Base-by-base conservation (phyloP, 2,888 invertebrate genomes). In the Lasioglossum vierecki region DNA sequence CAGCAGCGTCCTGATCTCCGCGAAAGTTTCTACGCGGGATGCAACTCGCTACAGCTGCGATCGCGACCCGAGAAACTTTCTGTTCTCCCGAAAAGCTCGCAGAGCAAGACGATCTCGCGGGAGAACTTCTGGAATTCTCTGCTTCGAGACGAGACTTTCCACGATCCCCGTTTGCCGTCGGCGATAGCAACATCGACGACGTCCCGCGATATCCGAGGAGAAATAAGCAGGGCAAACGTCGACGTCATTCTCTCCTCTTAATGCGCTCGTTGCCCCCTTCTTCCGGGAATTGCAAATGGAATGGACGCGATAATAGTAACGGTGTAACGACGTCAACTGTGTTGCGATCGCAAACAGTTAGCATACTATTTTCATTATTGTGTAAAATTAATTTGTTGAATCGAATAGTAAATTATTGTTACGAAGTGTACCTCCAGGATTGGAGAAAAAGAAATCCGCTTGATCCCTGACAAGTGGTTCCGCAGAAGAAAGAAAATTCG, bases 51-150 rank as follows among this genome's bases (percentile, higher is more conserved):
- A 75, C 68, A 68, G 41, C 68, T 41, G 70, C 75, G 26, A 57
- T 49, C 72, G 77, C 22, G 15, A 53, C 1, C n/a, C 22, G 39
- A 1, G 35, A 53, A 73, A 73, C 22, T 82, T 71, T 53, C 18
- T 4, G 15, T 9, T 22, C 9, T 3, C 22, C 49, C 72, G 49
- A 60, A 75, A 41, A 75, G 75, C 63, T 35, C 26, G 8, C 11
- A 22, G 5, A 13, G 5, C 8, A 13, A 13, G 44, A 11, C 22
- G 18, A 70, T 13, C 11, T 6, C 49, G 49, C 39, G 53, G 6
- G 44, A 35, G 70, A 80, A 80, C 76, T 76, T 75, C 53, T 11
- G 44, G 39, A 73, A 79, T 74, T 49, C 46, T 4, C 26, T 4
- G 6, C 22, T 68, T 41, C 66, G 9, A 15, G 35, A 35, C 18